Evolutionary conservation across 2,888 invertebrate species (phyloP), one percentile per base, ranked within the genome.

Genomic region (Campopleginae sp.): DNA sequence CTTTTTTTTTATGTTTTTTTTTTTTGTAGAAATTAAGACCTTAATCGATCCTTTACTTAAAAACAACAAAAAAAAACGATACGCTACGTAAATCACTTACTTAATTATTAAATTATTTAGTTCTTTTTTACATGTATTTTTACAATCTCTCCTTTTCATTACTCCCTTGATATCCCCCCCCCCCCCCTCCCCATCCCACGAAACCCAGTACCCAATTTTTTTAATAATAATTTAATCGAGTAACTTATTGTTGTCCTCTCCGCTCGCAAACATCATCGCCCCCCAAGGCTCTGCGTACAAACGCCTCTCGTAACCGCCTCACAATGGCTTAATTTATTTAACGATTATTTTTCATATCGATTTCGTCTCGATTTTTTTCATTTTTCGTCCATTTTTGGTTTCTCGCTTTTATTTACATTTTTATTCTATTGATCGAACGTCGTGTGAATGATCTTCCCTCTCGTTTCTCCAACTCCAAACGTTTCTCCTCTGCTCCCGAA

Each of bases 41-140:
- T 88, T 86, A 88, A 88, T 87, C 71, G 89, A 90, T n/a, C 89
- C 76, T 44, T 88, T 85, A 84, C 84, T 84, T 84, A 85, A 83
- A 63, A 81, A 78, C 10, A 68, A 61, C 54, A 85, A 48, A 80
- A 74, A 38, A 84, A 75, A 82, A 85, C 85, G 86, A 90, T 87
- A 89, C 84, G 87, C 89, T 93, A 92, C 92, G 93, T 93, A 92
- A 90, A 90, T 89, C 89, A 89, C 90, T 91, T 92, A 93, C 91
- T 92, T 93, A 92, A 91, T 91, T 90, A 90, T 91, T 92, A 92
- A 92, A 92, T 92, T 92, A 92, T 92, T 92, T 91, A 92, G 90
- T 90, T 88, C 87, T 89, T 91, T 90, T 91, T 88, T 91, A 91
- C 89, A 90, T 89, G 88, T 91, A 90, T 91, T 91, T 91, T 90